Base-by-base conservation (phyloP, 2,888 invertebrate species). In the Spisula subtruncata region DNA sequence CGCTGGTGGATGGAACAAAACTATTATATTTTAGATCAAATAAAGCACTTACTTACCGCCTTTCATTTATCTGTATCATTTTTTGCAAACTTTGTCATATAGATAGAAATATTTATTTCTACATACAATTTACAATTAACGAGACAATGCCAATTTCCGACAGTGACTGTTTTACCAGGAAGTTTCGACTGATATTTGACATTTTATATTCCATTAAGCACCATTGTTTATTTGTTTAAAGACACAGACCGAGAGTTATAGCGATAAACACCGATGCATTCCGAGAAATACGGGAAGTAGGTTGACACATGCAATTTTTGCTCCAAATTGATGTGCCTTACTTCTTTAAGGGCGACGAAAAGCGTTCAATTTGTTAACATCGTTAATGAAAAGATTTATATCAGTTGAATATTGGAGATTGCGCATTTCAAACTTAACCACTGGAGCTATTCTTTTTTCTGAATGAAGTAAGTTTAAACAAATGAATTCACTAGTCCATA, bases 371-470 rank as follows among this genome's bases (percentile, higher is more conserved):
- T 71, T 71, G 71, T 71, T 71, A 25, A 71, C n/a, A 25, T 32
- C 71, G 25, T 14, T 29, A 25, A 71, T 71, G 71, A 71, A 71
- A 71, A 75, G 35, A 71, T 71, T 66, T 66, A 8, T 71, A 71
- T 71, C 71, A 14, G 25, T 25, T 2, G 10, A 25, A 32, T 41
- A 41, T 41, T 41, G 2, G 41, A 4, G 25, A 25, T 25, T 29
- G 32, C 16, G 12, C 71, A 71, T 12, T 71, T 71, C 8, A 71
- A 32, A 32, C n/a, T 71, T 12, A 71, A 29, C 25, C 25, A 29
- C 5, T 71, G 71, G 14, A 12, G 25, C 71, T 29, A 71, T 71
- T 20, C 10, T 8, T 66, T 41, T 41, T 41, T 41, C 8, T 5
- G 8, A 41, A 32, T 32, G 25, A 29, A 29, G 6, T 10, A 29